A percentile compares a stretch with the other conserved stretches of the same genome.
phyloP scores from a whole-genome alignment of 2,113 vertebrate species.

The Alaudala cheleensis region DNA sequence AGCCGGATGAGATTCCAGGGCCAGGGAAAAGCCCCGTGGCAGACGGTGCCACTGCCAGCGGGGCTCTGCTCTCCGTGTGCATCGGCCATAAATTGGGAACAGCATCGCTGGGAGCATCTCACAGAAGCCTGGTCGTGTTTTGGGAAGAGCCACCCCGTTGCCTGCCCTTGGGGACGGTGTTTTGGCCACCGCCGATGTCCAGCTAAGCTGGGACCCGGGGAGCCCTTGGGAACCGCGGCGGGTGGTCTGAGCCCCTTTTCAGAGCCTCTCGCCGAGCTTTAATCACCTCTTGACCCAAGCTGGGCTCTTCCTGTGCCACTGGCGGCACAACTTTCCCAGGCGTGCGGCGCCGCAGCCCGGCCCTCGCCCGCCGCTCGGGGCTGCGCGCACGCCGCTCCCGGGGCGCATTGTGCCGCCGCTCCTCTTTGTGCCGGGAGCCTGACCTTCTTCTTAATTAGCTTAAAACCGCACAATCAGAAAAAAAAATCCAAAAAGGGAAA shows the following conservation, averaged over 20 bases:
- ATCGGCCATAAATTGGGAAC: not conserved
- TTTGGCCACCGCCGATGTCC: not conserved
- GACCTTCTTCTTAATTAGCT: constrained; percentile 61
- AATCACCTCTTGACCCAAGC: not conserved
- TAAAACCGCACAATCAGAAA: constrained; percentile 23
- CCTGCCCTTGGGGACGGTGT: fast-evolving
- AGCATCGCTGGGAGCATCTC: not conserved
- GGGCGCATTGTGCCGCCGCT: not conserved
- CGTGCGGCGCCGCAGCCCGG: not conserved
- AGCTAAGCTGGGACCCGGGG: not conserved
- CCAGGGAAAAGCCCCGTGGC: not conserved
- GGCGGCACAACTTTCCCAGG: not conserved
- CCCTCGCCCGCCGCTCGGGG: not conserved
- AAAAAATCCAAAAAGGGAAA: not conserved
- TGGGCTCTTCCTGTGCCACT: not conserved
- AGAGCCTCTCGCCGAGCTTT: not conserved
- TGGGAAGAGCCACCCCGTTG: not conserved
- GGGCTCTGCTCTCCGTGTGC: not conserved
- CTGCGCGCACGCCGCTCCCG: not conserved
- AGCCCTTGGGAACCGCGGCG: not conserved
- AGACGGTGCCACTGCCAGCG: fast-evolving
- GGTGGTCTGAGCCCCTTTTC: not conserved
- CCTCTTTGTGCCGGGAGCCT: not conserved
- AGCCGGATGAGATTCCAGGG: not conserved
- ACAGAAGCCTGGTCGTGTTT: fast-evolving